Percentiles rank a stretch among this genome's conserved stretches.
phyloP scores from a whole-genome alignment of 1,140 invertebrate species.

The Bombus waltoni region DNA sequence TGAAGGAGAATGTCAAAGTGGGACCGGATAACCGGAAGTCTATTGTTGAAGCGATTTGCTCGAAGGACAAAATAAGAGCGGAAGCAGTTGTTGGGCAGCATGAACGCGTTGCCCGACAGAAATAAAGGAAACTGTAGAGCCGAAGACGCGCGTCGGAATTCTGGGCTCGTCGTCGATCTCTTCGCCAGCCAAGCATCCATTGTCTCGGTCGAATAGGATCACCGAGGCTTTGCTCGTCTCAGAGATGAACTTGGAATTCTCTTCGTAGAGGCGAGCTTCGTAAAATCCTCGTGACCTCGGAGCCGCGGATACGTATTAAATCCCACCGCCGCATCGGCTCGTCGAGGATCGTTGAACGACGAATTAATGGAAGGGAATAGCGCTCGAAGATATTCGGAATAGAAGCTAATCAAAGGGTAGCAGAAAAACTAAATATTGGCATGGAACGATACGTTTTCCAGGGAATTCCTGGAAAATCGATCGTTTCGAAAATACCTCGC shows the following conservation, averaged over 20 bases:
- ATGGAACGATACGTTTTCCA: not conserved
- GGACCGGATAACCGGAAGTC: no score
- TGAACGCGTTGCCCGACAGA: no score
- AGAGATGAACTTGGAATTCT: constrained; percentile 36
- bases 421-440: not conserved
- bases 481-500: not conserved
- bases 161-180: constrained; percentile 1
- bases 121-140: no score
- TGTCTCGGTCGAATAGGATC: constrained; percentile 23
- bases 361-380: constrained; percentile 8
- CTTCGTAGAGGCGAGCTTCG: not conserved
- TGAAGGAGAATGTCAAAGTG: no score
- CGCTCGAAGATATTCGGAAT: not conserved
- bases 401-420: not conserved
- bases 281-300: constrained; percentile 12
- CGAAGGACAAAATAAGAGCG: no score
- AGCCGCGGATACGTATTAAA: constrained; percentile 5
- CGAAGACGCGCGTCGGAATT: not conserved
- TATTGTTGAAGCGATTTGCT: no score
- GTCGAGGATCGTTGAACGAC: not conserved
- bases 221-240: constrained; percentile 9
- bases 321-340: not conserved
- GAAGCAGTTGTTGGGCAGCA: no score
- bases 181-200: not conserved
- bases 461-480: not conserved